These are phyloP conservation scores for Delphinapterus leucas DNA, from an alignment of 2,113 vertebrate genomes.

Conservation along the genomic window DNA sequence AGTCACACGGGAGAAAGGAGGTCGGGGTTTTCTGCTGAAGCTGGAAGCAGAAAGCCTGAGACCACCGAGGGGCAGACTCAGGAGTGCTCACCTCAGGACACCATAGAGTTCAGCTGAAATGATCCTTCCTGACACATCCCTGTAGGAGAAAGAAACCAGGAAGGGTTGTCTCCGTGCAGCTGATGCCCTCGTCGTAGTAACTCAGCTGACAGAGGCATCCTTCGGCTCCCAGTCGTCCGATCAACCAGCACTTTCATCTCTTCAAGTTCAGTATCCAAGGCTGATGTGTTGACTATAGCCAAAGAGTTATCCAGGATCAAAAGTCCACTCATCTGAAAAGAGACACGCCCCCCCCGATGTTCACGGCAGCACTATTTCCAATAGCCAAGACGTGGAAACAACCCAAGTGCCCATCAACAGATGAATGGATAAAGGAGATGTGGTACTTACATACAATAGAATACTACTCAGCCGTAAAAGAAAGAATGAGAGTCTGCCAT, in stretches of 20 bases:
- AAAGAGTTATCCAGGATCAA: background rate
- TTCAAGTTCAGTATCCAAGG: background rate
- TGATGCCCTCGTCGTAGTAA: background rate
- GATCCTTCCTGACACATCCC: slow-evolving; percentile 16
- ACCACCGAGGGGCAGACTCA: background rate
- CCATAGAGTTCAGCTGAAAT: slow-evolving; percentile 7
- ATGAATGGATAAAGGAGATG: background rate
- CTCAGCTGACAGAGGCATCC: background rate
- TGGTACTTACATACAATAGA: too few species aligned
- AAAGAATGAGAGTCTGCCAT: background rate
- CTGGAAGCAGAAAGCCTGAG: background rate
- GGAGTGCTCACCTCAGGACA: background rate
- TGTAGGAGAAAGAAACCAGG: background rate
- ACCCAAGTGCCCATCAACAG: background rate
- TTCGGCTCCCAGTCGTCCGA: slow-evolving; percentile 25
- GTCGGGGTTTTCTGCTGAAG: background rate
- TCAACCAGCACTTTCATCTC: background rate
- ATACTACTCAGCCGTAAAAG: background rate
- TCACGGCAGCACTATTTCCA: background rate
- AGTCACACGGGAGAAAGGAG: background rate
- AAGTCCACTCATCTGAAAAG: background rate
- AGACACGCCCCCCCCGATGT: background rate
- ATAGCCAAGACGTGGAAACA: background rate
- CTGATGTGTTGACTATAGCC: background rate
- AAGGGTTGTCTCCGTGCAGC: background rate